A percentile compares a stretch with the other conserved stretches of the same genome.
phyloP scores from a whole-genome alignment of 2,888 invertebrate species.

The Tenthredo scrophulariae region DNA sequence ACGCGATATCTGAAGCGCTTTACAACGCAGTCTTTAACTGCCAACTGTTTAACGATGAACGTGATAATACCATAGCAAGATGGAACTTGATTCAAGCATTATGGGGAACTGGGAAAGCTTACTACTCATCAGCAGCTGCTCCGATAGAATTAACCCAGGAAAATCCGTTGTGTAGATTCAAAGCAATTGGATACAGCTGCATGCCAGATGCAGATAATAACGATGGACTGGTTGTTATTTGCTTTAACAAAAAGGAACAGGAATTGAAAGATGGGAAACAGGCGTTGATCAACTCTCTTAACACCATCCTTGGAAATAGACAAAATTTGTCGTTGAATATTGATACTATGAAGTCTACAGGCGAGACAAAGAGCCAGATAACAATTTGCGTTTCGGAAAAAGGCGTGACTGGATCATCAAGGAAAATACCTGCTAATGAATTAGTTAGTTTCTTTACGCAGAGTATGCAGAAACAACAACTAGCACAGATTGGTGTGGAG shows the following conservation, averaged over 20 bases:
- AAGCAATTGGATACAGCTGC: conserved; percentile 95
- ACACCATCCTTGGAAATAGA: conserved; percentile 89
- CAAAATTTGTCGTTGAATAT: conserved; percentile 90
- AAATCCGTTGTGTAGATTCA: conserved; percentile 96
- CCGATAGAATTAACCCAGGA: conserved; percentile 92
- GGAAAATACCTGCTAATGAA: conserved; percentile 87
- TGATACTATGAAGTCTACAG: conserved; percentile 88
- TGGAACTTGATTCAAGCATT: conserved; percentile 97
- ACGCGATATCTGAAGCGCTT: conserved; percentile 84
- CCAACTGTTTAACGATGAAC: conserved; percentile 95
- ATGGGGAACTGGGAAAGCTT: conserved; percentile 92
- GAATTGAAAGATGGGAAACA: conserved; percentile 82
- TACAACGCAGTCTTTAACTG: conserved; percentile 88
- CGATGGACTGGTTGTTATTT: conserved; percentile 93
- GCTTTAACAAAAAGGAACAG: conserved; percentile 90
- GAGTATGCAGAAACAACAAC: conserved; percentile 85
- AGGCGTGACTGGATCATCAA: conserved; percentile 82
- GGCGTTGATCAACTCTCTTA: conserved; percentile 82
- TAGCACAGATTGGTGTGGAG: conserved; percentile 86
- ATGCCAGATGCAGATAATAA: conserved; percentile 93
- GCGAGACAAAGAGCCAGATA: conserved; percentile 88
- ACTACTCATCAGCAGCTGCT: conserved; percentile 87
- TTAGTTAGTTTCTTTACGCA: conserved; percentile 86
- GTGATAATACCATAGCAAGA: conserved; percentile 94
- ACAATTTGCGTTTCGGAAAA: conserved; percentile 88